Evolutionary conservation across 2,888 invertebrate genomes (phyloP), one percentile per base, ranked within the genome.

Genomic region (Oeneis ivallda): DNA sequence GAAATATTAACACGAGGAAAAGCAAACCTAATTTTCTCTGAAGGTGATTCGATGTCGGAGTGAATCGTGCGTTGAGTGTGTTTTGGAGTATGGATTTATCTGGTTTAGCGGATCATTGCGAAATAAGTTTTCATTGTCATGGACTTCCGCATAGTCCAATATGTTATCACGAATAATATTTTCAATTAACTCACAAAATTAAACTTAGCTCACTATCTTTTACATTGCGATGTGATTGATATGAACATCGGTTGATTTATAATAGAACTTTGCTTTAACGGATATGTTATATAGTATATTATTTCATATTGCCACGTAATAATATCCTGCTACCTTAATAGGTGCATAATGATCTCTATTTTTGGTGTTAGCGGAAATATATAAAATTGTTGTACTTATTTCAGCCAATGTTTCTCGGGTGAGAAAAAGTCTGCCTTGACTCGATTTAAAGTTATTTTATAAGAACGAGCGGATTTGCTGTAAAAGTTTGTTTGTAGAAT

Each of bases 351-450:
- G 15, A 34, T 53, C 26, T 50, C 64, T 58, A 45, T 7, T 64
- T 64, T 64, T 37, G 59, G 52, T 59, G 64, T 54, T 64, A 53
- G 47, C 32, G 64, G 64, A 64, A 64, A 64, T 64, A 54, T 37
- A 64, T 64, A 45, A 52, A 59, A 64, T 60, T 53, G 59, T 60
- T 60, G 64, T 47, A 19, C 64, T 32, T 58, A 53, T 59, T 47
- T 45, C 59, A 43, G 53, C 53, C 32, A 59, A 43, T 47, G 59
- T 54, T 52, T 56, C 54, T 37, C 37, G 37, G 53, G 52, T 60
- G 47, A 64, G 59, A 64, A 64, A 64, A 64, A 64, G 39, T 13
- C 3, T 59, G 53, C 64, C 59, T 64, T 64, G 64, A 64, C 64
- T 53, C 50, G 41, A 64, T 64, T 58, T 52, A 19, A 54, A 26